Base-by-base conservation (phyloP, 2,888 invertebrate genomes). In the Parnassius orleans region DNA sequence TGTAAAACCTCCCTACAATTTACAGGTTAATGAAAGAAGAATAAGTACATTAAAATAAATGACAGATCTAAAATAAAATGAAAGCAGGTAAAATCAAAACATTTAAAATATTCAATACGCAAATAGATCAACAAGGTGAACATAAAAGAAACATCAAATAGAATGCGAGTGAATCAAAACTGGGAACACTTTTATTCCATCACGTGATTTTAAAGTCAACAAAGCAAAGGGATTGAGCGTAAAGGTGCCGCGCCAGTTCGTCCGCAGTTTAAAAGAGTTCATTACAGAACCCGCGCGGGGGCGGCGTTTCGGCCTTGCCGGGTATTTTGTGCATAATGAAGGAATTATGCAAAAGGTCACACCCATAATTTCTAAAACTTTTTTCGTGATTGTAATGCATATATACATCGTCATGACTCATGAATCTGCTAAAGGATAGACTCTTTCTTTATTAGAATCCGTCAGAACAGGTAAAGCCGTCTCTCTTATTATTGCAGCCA, bases 211-310 rank as follows among this genome's bases (percentile, higher is more conserved):
- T 68, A 72, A 71, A 76, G 75, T 81, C 78, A 84, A 78, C 72
- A 78, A 68, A 64, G 71, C 72, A 73, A 72, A 72, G 76, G 82
- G 79, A 80, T 76, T 73, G 62, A 68, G 66, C 68, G 68, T 67
- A 65, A 44, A 58, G 48, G 60, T 59, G 57, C 48, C 33, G 57
- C 15, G 42, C 19, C 63, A 64, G 61, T 63, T 57, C 63, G 66
- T 67, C 61, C 67, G 69, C 65, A 68, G 69, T 68, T 67, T 68
- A 70, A 69, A 71, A 71, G 75, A 78, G 79, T 80, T 85, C 81
- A 80, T 84, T 81, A 81, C 73, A 66, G 67, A 65, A 66, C 72
- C 69, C 72, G 57, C 72, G 65, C 65, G 66, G 66, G 68, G 67
- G 66, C 66, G 65, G 64, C 65, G 66, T 68, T 66, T 67, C 60